Percentiles rank a stretch among this genome's conserved stretches.
phyloP scores from a whole-genome alignment of 2,797 vertebrate species.

The Sebastes paucispinis region DNA sequence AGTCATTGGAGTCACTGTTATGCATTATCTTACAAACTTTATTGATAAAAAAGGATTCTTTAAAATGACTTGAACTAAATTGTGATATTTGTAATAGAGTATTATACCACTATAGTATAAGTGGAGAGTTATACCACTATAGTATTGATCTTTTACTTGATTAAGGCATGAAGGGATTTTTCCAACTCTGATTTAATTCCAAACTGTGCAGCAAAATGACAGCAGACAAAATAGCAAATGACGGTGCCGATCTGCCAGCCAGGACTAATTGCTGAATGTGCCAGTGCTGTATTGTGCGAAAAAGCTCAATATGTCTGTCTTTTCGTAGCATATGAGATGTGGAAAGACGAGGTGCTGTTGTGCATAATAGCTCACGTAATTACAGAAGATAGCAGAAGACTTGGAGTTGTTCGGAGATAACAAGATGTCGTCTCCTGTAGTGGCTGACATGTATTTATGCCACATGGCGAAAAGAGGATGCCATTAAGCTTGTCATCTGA shows the following conservation, averaged over 20 bases:
- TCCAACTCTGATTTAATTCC: neutral
- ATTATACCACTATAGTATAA: neutral
- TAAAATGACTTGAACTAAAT: neutral
- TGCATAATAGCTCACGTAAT: conserved; percentile 49
- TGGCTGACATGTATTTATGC: conserved; percentile 56
- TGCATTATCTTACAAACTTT: too few species aligned
- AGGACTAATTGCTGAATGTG: conserved; percentile 33
- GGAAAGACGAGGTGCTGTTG: neutral
- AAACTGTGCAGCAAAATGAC: conserved; percentile 2
- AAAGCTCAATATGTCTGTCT: conserved; percentile 3
- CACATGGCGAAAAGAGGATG: conserved; percentile 27
- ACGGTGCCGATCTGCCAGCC: neutral
- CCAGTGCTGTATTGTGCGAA: conserved; percentile 3
- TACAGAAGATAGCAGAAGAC: conserved; percentile 47
- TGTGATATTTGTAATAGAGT: neutral
- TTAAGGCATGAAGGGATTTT: neutral
- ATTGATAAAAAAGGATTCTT: neutral
- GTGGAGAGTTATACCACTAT: neutral
- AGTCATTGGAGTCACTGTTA: neutral
- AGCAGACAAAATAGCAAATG: conserved; percentile 19
- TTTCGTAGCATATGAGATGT: conserved; percentile 22
- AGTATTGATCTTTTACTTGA: neutral
- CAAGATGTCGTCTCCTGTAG: conserved; percentile 50
- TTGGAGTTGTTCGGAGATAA: conserved; percentile 50
- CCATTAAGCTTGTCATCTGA: conserved; percentile 58